Evolutionary conservation across 2,113 vertebrate species (phyloP), one percentile per base, ranked within the genome.

Genomic region (Hassar affinis): DNA sequence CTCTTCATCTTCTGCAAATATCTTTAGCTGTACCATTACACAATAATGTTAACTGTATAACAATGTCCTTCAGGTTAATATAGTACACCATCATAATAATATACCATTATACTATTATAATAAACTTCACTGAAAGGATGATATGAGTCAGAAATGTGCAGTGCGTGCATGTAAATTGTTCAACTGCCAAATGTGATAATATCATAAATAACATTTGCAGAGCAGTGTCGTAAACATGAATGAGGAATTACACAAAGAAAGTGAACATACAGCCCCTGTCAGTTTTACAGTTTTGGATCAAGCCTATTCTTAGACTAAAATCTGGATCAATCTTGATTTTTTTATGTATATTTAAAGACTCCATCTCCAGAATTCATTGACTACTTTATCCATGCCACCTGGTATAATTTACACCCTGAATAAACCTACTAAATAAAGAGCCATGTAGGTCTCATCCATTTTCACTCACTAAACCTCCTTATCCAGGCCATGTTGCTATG

Each of bases 401-500:
- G 87, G 90, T 78, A 10, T 89, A 91, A 88, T 89, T 93, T 90
- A 91, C 90, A 62, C 38, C 78, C 17, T 69, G 81, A 93, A 92
- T 92, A 92, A 91, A 93, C 88, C 87, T 72, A 85, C 7, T 90
- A 91, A 86, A 92, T 92, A 91, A 94, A 92, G 90, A 90, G 92
- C 86, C 78, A 88, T 87, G 69, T 88, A 86, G 87, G 85, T 90
- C 88, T 89, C 90, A 91, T 93, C 90, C 88, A 68, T 47, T 68
- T 92, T 92, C 85, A 86, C 18, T 79, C 90, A 88, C 90, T 91
- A 87, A 93, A 94, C 93, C 93, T 94, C 93, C 91, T 92, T 86
- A 90, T 91, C 88, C 0, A 69, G 90, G 90, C 77, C 68, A 82
- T 69, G 94, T 96, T 95, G 92, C 93, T 93, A 95, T 95, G 94